Evolutionary conservation across 1,140 invertebrate genomes (phyloP).

Genomic region (Hormaphis cornu): DNA sequence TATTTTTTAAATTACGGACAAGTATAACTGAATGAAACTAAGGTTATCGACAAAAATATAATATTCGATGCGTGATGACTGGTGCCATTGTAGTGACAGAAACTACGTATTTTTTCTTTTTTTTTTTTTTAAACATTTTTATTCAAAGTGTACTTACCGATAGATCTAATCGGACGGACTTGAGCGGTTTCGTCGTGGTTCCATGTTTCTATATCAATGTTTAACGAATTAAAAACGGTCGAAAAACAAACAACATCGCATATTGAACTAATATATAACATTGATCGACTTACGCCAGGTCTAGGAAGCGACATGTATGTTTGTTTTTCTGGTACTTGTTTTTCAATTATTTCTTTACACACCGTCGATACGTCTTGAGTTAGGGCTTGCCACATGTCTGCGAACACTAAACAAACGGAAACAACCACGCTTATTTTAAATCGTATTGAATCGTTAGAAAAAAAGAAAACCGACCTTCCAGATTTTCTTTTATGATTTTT

Average conservation of each 20-base stretch:
- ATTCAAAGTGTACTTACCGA: constrained; percentile 61
- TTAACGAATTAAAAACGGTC: background rate
- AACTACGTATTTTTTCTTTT: too few species aligned
- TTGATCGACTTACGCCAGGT: constrained; percentile 81
- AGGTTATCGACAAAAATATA: too few species aligned
- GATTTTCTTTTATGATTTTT: constrained; percentile 92
- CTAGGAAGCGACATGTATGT: constrained; percentile 90
- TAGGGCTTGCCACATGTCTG: constrained; percentile 93
- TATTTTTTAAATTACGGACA: too few species aligned
- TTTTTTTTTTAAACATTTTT: too few species aligned
- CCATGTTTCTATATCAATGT: constrained; percentile 77
- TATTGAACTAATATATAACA: too few species aligned
- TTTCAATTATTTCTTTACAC: constrained; percentile 81
- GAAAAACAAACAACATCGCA: background rate
- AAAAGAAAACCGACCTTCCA: constrained; percentile 60
- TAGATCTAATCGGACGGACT: constrained; percentile 77
- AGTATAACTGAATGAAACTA: too few species aligned
- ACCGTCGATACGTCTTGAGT: constrained; percentile 77
- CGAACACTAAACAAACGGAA: constrained; percentile 62
- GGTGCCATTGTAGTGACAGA: too few species aligned
- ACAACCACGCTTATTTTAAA: background rate
- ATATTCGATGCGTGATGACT: too few species aligned
- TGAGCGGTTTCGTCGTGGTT: constrained; percentile 86
- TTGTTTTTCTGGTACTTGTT: constrained; percentile 75
- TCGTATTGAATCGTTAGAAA: too few species aligned